Evolutionary conservation across 2,113 vertebrate species (phyloP), one percentile per base, ranked within the genome.

Genomic region (Irena cyanogastra): DNA sequence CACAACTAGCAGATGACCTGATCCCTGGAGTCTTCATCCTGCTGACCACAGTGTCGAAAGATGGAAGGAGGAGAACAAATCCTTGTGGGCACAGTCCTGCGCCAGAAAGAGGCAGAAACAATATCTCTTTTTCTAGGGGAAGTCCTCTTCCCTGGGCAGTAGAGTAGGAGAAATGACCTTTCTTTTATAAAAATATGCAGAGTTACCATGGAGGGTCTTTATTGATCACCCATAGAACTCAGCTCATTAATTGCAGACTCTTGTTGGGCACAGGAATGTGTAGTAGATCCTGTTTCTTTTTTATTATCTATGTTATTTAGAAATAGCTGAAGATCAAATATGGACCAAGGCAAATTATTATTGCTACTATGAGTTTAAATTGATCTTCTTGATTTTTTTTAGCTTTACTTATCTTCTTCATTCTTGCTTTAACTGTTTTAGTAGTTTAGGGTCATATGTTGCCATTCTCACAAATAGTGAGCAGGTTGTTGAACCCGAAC

Each of bases 251-350:
- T 80, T 95, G 80, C 70, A 72, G 37, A 74, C 42, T 50, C 75
- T 57, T 74, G 61, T 77, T 81, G 44, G 50, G 63, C 90, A 64
- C 37, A 65, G 9, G 60, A 95, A 93, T 61, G 86, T 85, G 72
- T 61, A 91, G 39, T 87, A 70, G 94, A 88, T 94, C 74, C 84
- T 86, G 80, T 96, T 96, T 96, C 85, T 91, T 97, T 97, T 96
- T 96, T 83, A 97, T 97, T 97, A 95, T 94, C 93, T 63, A 75
- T 94, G 87, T 92, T 86, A 94, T 97, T 97, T 82, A 83, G 93
- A 91, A 96, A 87, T 74, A 97, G 81, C 49, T 47, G 28, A 95
- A 95, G 85, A 96, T 44, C 47, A 95, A 90, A 96, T 95, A 79
- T 89, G 87, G 96, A 94, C 77, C 69, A 75, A 81, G 42, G 54